These are phyloP conservation scores for Poicephalus gulielmi DNA, from an alignment of 2,113 vertebrate species.

Conservation along the genomic window DNA sequence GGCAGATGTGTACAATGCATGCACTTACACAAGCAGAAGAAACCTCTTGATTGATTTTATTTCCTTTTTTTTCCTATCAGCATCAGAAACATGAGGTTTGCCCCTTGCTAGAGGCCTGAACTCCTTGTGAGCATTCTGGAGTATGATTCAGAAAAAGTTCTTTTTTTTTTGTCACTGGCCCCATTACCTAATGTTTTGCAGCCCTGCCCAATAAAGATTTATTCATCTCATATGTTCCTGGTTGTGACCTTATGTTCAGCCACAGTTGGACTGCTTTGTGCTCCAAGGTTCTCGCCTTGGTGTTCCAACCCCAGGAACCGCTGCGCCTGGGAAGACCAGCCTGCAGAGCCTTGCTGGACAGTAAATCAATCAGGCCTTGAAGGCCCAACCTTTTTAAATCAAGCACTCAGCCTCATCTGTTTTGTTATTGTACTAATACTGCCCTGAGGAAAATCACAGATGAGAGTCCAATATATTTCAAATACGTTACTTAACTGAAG, in stretches of 20 bases:
- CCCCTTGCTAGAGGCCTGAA: neutral
- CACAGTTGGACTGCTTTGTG: neutral
- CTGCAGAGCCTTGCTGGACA: neutral
- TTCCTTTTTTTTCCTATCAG: neutral
- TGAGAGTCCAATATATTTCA: neutral
- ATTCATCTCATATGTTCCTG: conserved; percentile 53
- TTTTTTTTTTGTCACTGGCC: conserved; percentile 24
- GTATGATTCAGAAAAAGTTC: conserved; percentile 27
- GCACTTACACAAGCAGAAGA: neutral
- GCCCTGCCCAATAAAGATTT: conserved; percentile 50
- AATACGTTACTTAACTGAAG: neutral
- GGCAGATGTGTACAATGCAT: no score
- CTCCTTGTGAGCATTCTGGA: neutral
- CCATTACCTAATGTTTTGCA: conserved; percentile 65
- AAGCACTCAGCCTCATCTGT: neutral
- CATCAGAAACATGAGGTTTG: neutral
- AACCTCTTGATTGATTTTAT: neutral
- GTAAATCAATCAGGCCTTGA: conserved; percentile 6
- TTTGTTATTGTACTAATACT: neutral
- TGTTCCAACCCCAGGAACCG: neutral
- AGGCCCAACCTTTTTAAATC: neutral
- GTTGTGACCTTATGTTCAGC: conserved; percentile 54
- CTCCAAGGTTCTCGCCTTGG: neutral
- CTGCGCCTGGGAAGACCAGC: neutral
- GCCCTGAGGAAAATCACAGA: neutral